Conservation (phyloP, 2,113 vertebrate genomes). For the Oreochromis niloticus region DNA sequence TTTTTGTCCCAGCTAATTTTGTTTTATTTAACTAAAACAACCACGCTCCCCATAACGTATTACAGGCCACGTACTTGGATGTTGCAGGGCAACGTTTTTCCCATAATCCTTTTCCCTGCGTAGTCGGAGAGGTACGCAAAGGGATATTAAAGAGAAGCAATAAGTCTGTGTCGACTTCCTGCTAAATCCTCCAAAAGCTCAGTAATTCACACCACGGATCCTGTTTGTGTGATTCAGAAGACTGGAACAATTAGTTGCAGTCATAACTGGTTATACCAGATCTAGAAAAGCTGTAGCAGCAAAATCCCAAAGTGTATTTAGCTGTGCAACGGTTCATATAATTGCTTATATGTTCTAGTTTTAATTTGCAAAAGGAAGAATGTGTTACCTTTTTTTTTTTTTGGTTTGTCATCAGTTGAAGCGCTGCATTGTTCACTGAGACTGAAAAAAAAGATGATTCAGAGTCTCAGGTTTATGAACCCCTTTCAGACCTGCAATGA, state of each 20-base stretch:
- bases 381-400: background rate
- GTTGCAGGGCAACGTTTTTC: background rate
- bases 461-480: background rate
- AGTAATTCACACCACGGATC: background rate
- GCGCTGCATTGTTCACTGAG: background rate
- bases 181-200: background rate
- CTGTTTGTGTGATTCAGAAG: background rate
- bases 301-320: background rate
- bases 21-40: background rate
- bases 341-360: background rate
- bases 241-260: background rate
- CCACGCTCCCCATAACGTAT: background rate
- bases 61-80: background rate
- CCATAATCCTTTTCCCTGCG: background rate
- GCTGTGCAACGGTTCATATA: background rate
- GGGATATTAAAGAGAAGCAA: background rate
- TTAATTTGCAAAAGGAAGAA: background rate
- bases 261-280: background rate
- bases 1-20: background rate
- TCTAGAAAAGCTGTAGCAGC: background rate
- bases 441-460: background rate
- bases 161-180: background rate
- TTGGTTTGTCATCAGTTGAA: background rate
- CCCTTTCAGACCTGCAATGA: background rate
- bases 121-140: background rate